Evolutionary conservation across 2,797 vertebrate genomes (phyloP).

Genomic region (Sebastolobus alascanus): DNA sequence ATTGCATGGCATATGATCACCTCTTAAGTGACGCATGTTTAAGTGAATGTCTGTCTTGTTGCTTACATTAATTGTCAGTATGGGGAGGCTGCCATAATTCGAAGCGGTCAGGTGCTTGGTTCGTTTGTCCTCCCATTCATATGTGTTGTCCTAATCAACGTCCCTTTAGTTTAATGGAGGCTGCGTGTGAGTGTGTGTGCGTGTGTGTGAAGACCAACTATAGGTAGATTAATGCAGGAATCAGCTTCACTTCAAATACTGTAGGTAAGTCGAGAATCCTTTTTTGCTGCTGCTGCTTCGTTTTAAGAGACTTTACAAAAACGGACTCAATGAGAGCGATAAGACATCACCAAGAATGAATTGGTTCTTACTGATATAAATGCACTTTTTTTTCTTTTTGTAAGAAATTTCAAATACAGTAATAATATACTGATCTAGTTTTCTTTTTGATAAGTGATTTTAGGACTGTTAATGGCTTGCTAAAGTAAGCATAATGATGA

Average conservation of each 20-base stretch:
- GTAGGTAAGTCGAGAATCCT: slow-evolving; percentile 67
- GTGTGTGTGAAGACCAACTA: slow-evolving; percentile 27
- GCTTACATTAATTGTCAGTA: slow-evolving; percentile 38
- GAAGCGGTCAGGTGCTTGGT: slow-evolving; percentile 56
- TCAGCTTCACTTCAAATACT: slow-evolving; percentile 64
- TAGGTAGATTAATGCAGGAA: slow-evolving; percentile 46
- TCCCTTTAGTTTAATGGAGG: slow-evolving; percentile 50
- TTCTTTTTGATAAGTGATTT: slow-evolving; percentile 72
- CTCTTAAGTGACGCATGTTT: slow-evolving; percentile 73
- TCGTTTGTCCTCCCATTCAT: slow-evolving; percentile 44
- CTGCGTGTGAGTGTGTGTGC: neutral
- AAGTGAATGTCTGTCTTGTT: slow-evolving; percentile 60
- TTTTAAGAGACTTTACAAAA: slow-evolving; percentile 70
- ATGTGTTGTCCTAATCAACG: slow-evolving; percentile 38
- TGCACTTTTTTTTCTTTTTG: slow-evolving; percentile 83
- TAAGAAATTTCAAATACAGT: slow-evolving; percentile 76
- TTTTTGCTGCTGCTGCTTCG: slow-evolving; percentile 75
- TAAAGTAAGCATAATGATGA: slow-evolving; percentile 66
- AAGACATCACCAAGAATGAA: slow-evolving; percentile 71
- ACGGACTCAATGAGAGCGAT: slow-evolving; percentile 57
- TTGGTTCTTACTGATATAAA: slow-evolving; percentile 77
- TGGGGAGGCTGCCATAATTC: slow-evolving; percentile 60
- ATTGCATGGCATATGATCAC: slow-evolving; percentile 72
- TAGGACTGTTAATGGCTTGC: slow-evolving; percentile 73
- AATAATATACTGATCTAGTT: slow-evolving; percentile 69